These are phyloP conservation scores for Chrysochloris asiatica DNA, from an alignment of 2,113 vertebrate species.

Conservation along the genomic window DNA sequence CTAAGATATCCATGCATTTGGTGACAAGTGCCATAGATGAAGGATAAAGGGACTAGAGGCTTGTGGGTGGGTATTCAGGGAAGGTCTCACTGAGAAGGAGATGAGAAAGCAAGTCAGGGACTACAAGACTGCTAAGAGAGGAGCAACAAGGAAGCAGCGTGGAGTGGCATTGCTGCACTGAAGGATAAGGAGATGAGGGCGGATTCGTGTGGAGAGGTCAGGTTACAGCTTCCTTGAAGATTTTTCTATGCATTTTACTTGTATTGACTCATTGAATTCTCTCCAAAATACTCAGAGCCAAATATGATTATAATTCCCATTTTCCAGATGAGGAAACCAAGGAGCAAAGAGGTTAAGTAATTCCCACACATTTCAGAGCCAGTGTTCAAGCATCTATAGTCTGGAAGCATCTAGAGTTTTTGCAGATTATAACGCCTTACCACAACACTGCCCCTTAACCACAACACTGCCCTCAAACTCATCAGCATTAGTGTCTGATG, in stretches of 20 bases:
- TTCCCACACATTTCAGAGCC: not conserved
- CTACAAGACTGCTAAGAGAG: not conserved
- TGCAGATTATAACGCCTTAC: no score
- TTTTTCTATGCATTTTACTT: not conserved
- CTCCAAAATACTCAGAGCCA: not conserved
- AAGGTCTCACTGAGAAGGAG: not conserved
- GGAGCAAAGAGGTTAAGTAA: not conserved
- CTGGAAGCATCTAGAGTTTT: no score
- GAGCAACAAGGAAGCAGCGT: not conserved
- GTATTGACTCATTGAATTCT: not conserved
- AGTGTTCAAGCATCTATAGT: not conserved
- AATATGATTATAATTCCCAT: not conserved
- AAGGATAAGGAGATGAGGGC: not conserved
- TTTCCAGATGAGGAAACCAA: not conserved
- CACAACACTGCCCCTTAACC: rapidly evolving
- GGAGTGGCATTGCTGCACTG: rapidly evolving
- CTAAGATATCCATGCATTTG: not conserved
- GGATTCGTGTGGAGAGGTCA: not conserved
- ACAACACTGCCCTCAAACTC: no score
- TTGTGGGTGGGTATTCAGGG: not conserved
- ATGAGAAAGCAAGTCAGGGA: not conserved
- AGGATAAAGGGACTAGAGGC: not conserved
- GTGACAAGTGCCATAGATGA: not conserved
- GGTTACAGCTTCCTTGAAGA: not conserved
- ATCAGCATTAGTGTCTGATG: not conserved